A percentile compares a stretch with the other conserved stretches of the same genome.
Evolutionary conservation across 2,797 vertebrate species (phyloP).

Genomic region (Cottoperca gobio): DNA sequence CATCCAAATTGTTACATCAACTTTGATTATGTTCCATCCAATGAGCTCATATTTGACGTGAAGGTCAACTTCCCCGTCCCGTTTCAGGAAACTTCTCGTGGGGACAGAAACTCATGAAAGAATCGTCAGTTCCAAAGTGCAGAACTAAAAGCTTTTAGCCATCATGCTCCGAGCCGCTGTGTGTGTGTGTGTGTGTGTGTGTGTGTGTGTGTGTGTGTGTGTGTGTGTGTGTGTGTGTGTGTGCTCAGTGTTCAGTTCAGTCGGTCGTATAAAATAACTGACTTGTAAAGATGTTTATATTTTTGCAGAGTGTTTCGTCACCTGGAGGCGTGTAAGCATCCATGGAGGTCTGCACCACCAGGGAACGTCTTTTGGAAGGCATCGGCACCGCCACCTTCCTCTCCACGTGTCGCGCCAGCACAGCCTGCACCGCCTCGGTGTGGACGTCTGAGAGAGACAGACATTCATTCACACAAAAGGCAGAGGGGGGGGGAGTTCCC

Average conservation of each 20-base stretch:
- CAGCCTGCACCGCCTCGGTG: constrained; percentile 97
- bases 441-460: constrained; percentile 89
- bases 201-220: constrained; percentile 5
- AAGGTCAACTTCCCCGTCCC: constrained; percentile 49
- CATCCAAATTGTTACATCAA: constrained; percentile 33
- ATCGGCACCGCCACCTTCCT: constrained; percentile 98
- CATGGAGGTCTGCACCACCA: constrained; percentile 99
- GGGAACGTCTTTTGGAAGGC: constrained; percentile 97
- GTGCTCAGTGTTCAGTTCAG: background rate
- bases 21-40: constrained; percentile 41
- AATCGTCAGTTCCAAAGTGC: too few relatives aligned
- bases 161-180: too few relatives aligned
- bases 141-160: too few relatives aligned
- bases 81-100: background rate
- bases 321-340: constrained; percentile 99
- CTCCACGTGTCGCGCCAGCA: constrained; percentile 97
- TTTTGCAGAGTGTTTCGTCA: constrained; percentile 73
- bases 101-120: too few relatives aligned
- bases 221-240: too few relatives aligned
- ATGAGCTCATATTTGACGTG: constrained; percentile 27
- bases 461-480: constrained; percentile 1
- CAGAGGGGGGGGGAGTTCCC: background rate
- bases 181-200: too few relatives aligned
- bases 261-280: background rate
- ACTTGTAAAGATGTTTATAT: background rate